Evolutionary conservation across 2,888 invertebrate species (phyloP).

Genomic region (Leptinotarsa peninsularis): DNA sequence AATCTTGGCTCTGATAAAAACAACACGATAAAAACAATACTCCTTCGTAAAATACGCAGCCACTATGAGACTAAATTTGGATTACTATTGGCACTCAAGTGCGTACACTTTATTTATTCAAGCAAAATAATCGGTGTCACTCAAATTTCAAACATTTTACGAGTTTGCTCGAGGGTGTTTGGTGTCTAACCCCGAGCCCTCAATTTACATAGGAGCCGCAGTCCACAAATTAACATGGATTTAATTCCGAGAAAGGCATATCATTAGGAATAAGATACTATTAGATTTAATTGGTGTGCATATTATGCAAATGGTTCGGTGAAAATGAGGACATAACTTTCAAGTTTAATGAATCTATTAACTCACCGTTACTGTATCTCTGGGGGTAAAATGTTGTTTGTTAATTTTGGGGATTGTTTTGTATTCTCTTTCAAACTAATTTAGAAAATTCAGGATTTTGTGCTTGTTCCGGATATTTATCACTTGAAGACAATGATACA

Average conservation of each 20-base stretch:
- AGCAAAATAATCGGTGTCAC: conserved; percentile 18
- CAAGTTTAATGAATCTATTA: conserved; percentile 43
- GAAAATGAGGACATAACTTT: conserved; percentile 40
- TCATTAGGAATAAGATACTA: conserved; percentile 55
- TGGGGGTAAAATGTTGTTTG: neutral
- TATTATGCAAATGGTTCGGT: conserved; percentile 42
- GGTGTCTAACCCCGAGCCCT: conserved; percentile 48
- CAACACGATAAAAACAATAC: no score
- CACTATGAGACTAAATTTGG: neutral
- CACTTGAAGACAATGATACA: no score
- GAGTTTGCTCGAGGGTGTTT: conserved; percentile 35
- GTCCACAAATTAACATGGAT: conserved; percentile 57
- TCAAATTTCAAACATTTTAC: conserved; percentile 27
- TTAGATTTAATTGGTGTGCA: conserved; percentile 51
- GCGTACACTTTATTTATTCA: conserved; percentile 15
- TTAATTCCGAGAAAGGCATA: conserved; percentile 53
- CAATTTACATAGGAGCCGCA: conserved; percentile 55
- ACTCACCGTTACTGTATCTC: conserved; percentile 27
- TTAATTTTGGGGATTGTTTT: neutral
- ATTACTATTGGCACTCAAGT: neutral
- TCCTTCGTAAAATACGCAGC: neutral
- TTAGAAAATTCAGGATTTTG: neutral
- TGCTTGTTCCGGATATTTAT: no score
- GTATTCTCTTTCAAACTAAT: neutral
- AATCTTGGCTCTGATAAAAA: neutral